phyloP scores from a whole-genome alignment of 1,140 invertebrate genomes.

The Anthonomus grandis region DNA sequence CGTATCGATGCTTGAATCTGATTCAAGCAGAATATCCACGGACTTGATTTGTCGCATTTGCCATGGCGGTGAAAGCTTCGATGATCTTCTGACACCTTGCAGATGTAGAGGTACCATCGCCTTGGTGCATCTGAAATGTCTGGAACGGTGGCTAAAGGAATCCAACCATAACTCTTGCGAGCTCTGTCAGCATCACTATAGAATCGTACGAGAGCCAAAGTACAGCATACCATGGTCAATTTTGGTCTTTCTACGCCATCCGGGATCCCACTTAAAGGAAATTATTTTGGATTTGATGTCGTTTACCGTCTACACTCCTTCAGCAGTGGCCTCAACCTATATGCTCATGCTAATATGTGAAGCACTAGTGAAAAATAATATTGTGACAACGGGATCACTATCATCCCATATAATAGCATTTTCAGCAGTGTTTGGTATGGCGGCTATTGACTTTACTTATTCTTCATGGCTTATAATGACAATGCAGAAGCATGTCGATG shows the following conservation, averaged over 20 bases:
- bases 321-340: conserved; percentile 43
- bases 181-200: conserved; percentile 58
- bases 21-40: conserved; percentile 16
- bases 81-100: conserved; percentile 44
- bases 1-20: conserved; percentile 34
- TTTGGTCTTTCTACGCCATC: conserved; percentile 36
- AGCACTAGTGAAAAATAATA: conserved; percentile 33
- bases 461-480: conserved; percentile 43
- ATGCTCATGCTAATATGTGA: conserved; percentile 45
- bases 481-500: conserved; percentile 38
- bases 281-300: conserved; percentile 40
- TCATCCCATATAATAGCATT: conserved; percentile 42
- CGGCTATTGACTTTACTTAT: conserved; percentile 48
- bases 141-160: conserved; percentile 68
- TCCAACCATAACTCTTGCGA: conserved; percentile 59
- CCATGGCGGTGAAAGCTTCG: conserved; percentile 45
- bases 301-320: conserved; percentile 45
- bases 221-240: conserved; percentile 42
- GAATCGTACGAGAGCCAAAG: conserved; percentile 45
- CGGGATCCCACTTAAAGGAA: conserved; percentile 38
- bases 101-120: conserved; percentile 59
- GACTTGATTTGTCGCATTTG: conserved; percentile 45
- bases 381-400: conserved; percentile 28
- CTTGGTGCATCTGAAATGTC: conserved; percentile 62
- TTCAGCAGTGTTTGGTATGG: conserved; percentile 44